Evolutionary conservation across 2,888 invertebrate species (phyloP), one percentile per base, ranked within the genome.

Genomic region (Dasysyrphus tricinctus): DNA sequence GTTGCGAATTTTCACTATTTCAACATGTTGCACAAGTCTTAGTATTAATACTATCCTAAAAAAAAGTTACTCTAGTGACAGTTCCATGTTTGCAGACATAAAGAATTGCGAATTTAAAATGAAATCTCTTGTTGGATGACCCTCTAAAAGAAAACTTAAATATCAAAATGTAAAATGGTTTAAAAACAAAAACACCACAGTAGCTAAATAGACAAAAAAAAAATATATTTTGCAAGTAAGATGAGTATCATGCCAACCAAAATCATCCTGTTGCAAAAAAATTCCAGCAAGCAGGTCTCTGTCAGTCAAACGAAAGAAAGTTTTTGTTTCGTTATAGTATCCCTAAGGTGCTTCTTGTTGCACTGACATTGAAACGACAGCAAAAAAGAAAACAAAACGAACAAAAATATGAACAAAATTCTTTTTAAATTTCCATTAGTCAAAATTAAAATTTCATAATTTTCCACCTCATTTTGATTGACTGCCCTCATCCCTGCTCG

Each of bases 401-500:
- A 47, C 57, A 24, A 19, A 9, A 24, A 6, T 14, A 54, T 80
- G 77, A 75, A 80, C 67, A 73, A 37, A 7, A 6, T 59, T 59
- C 19, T 34, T 16, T 65, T 44, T 14, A 39, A 24, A 16, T 79
- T 86, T 82, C 86, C 86, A 86, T 86, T 86, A 86, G 81, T 86
- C 86, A 78, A 86, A 86, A 86, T 86, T 86, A 86, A 86, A 86
- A 86, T 78, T 86, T 78, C 65, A 86, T 86, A 82, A 86, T 86
- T 86, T 78, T 73, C 61, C 74, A 82, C 74, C 82, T 82, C 59
- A 67, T 69, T 75, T 78, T 86, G 78, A 78, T 75, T 70, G 75
- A 67, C 86, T 82, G 63, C 34, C 42, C 42, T 24, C 24, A 3
- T 24, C 61, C 37, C 12, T 57, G 19, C 32, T 5, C 32, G 3